A percentile compares a stretch with the other conserved stretches of the same genome.
Evolutionary conservation across 2,113 vertebrate genomes (phyloP).

Genomic region (Strigops habroptila): DNA sequence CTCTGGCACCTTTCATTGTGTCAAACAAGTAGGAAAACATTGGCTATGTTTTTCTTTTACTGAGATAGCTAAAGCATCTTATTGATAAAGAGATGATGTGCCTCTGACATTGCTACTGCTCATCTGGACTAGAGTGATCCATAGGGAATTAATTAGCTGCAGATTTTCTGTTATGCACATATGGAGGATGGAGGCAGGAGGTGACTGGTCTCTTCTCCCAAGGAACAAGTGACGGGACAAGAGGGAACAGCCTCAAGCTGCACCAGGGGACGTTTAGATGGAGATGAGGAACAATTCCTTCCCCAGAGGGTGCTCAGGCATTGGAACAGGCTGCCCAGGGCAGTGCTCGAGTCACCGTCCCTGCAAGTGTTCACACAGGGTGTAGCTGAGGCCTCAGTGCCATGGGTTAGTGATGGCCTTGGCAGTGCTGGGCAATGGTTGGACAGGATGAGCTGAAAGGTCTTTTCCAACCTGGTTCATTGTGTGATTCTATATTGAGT

Average conservation of each 20-base stretch:
- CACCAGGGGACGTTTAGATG: too few relatives aligned
- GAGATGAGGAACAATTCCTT: background rate
- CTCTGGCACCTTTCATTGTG: too few relatives aligned
- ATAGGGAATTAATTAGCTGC: background rate
- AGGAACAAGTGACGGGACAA: background rate
- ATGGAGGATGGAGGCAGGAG: background rate
- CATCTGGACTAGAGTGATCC: background rate
- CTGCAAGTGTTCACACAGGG: background rate
- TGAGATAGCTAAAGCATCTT: background rate
- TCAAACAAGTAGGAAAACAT: background rate
- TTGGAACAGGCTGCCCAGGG: background rate
- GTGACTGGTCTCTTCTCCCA: background rate
- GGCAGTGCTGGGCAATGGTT: background rate
- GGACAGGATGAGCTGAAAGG: background rate
- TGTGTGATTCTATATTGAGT: background rate
- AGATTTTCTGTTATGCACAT: background rate
- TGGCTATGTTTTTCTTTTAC: background rate
- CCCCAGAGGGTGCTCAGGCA: background rate
- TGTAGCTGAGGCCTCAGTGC: background rate
- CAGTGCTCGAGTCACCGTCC: background rate
- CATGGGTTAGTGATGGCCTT: background rate
- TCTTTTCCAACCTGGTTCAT: background rate
- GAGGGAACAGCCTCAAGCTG: background rate
- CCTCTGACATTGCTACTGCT: background rate
- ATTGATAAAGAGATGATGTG: background rate